Base-by-base conservation (phyloP, 2,113 vertebrate genomes). In the Cricetomys ansorgei region DNA sequence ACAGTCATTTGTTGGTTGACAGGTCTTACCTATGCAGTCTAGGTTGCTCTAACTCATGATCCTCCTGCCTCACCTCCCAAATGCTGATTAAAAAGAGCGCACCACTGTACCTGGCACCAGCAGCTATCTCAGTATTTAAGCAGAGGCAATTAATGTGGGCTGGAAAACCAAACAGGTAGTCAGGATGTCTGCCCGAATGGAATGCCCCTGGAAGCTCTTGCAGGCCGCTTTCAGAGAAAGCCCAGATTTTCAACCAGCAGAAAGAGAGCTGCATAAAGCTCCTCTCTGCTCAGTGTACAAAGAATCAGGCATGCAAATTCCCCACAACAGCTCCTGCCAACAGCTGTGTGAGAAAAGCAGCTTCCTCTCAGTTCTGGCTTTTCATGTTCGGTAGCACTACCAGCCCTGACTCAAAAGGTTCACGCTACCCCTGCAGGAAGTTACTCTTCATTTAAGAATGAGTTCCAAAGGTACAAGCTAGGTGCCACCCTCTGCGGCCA, bases 331-430 rank as follows among this genome's bases (percentile, higher is more conserved):
- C 69, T 62, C 89, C 23, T 37, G 89, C 84, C 93, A 77, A 76
- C 91, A 97, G 92, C 95, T 93, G 95, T 65, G 81, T 0, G 13
- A 97, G 72, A 92, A 96, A 84, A 87, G 92, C 83, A 70, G 70
- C 75, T 89, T 91, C 91, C 92, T 94, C 65, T 79, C 73, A 75
- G 79, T 90, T 91, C 87, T 43, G 53, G 62, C 23, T 57, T 23
- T 48, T 67, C 5, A 55, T n/a, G 80, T 86, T 88, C 75, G 80
- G 65, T 91, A 45, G 85, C 80, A 92, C 50, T 91, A 25, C 25
- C 2, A 2, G 89, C 92, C 85, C 91, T 59, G 9, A 92, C 83
- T 85, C 93, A 72, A 62, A 90, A 95, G 45, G 2, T 50, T 72
- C 37, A 11, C 29, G 86, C 92, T 27, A 80, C 64, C 91, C 48